Evolutionary conservation across 2,113 vertebrate species (phyloP), one percentile per base, ranked within the genome.

Genomic region (Mus pahari): DNA sequence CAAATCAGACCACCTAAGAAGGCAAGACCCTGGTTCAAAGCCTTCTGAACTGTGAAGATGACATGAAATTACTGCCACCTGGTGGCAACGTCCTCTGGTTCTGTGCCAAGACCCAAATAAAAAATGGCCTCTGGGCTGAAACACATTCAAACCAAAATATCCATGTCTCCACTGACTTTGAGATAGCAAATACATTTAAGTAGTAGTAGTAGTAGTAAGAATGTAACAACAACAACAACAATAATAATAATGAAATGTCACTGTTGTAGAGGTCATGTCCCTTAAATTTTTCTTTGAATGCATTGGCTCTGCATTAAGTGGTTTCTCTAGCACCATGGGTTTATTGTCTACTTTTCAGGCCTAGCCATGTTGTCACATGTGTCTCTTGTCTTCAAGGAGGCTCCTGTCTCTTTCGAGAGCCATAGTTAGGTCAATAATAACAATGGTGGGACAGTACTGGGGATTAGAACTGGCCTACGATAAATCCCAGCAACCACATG

Each of bases 21-120:
- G 78, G 62, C 22, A 78, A 87, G 60, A 58, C 75, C 64, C 42
- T 7, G 2, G 13, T 31, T 58, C 42, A 81, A 64, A 64, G n/a
- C 20, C 50, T 70, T 71, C 20, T 6, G 53, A 70, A 22, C 62
- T 68, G 20, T 12, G 1, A 68, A 26, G 24, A 3, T 16, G 22
- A 42, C 19, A 5, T 66, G 94, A 60, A 53, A 4, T 62, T 86
- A 86, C 96, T 94, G 96, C 97, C 97, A 95, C 95, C 95, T 94
- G 90, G 93, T 94, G 97, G 96, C 88, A 33, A 39, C 26, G 19
- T n/a, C 4, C 68, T 89, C 55, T 53, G 90, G 64, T 39, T 48
- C 90, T 17, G 17, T 53, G 22, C 14, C 26, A 50, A 26, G 66
- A 89, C 73, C 75, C 64, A 33, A 75, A 48, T 39, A 36, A 79